Conservation (phyloP, 2,113 vertebrate genomes). For the Rhea americana region DNA sequence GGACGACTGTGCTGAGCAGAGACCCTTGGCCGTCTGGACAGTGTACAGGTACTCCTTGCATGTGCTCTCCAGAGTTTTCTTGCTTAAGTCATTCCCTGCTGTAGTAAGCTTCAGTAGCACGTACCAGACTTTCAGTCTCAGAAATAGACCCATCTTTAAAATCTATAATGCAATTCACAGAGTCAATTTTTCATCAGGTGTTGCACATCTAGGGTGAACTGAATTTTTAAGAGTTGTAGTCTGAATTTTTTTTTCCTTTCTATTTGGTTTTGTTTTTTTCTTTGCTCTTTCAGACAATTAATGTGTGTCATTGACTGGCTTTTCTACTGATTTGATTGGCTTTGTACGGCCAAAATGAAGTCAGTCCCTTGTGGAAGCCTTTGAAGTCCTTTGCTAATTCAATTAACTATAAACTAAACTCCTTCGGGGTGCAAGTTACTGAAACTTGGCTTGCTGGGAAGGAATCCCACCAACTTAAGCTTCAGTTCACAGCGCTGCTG, state of each 20-base stretch:
- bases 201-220: neutral
- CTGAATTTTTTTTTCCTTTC: neutral
- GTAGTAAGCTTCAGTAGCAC: neutral
- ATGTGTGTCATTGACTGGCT: constrained; percentile 38
- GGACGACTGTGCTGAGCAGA: neutral
- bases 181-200: constrained; percentile 61
- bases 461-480: neutral
- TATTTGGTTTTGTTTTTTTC: neutral
- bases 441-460: neutral
- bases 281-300: constrained; percentile 41
- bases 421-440: constrained; percentile 14
- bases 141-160: constrained; percentile 39
- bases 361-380: neutral
- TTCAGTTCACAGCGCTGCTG: neutral
- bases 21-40: neutral
- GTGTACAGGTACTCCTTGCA: neutral
- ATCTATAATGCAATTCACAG: constrained; percentile 43
- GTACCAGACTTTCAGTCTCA: constrained; percentile 4
- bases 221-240: constrained; percentile 35
- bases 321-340: constrained; percentile 30
- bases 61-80: neutral
- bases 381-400: constrained; percentile 54
- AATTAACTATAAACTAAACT: constrained; percentile 43
- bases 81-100: neutral
- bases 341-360: constrained; percentile 37